These are phyloP conservation scores for Strigamia maritima DNA, from an alignment of 2,888 invertebrate genomes.

Conservation along the genomic window DNA sequence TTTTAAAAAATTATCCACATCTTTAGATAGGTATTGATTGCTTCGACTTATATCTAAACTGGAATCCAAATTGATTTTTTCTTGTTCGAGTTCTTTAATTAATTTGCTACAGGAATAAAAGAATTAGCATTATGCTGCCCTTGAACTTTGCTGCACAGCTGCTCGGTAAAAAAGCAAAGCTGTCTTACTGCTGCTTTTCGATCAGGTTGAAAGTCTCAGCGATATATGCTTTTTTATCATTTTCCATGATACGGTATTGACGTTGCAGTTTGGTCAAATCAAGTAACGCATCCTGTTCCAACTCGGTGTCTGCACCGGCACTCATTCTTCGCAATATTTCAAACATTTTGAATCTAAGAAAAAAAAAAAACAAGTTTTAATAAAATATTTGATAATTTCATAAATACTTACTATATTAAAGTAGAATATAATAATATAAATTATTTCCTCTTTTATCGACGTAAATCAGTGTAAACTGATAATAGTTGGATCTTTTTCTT, in stretches of 20 bases:
- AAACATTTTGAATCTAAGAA: too few relatives aligned
- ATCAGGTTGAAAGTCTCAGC: conserved; percentile 66
- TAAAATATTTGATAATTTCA: too few relatives aligned
- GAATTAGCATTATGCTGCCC: too few relatives aligned
- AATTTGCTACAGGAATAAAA: too few relatives aligned
- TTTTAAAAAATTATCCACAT: conserved; percentile 19
- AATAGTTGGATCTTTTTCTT: too few relatives aligned
- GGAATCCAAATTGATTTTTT: conserved; percentile 50
- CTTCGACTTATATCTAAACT: conserved; percentile 50
- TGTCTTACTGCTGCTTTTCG: conserved; percentile 52
- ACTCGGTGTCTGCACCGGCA: conserved; percentile 57
- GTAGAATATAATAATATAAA: too few relatives aligned
- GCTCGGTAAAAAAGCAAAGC: conserved; percentile 3
- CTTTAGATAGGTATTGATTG: conserved; percentile 46
- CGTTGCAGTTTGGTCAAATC: conserved; percentile 74
- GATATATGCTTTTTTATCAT: conserved; percentile 67
- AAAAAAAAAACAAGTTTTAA: too few relatives aligned
- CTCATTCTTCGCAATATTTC: neutral
- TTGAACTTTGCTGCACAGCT: too few relatives aligned
- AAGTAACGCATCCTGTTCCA: conserved; percentile 72
- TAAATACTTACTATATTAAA: too few relatives aligned
- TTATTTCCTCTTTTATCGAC: too few relatives aligned
- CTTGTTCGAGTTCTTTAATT: conserved; percentile 50
- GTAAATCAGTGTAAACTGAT: too few relatives aligned
- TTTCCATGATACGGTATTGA: conserved; percentile 80